phyloP scores from a whole-genome alignment of 1,140 invertebrate genomes.

The Drosophila navojoa region DNA sequence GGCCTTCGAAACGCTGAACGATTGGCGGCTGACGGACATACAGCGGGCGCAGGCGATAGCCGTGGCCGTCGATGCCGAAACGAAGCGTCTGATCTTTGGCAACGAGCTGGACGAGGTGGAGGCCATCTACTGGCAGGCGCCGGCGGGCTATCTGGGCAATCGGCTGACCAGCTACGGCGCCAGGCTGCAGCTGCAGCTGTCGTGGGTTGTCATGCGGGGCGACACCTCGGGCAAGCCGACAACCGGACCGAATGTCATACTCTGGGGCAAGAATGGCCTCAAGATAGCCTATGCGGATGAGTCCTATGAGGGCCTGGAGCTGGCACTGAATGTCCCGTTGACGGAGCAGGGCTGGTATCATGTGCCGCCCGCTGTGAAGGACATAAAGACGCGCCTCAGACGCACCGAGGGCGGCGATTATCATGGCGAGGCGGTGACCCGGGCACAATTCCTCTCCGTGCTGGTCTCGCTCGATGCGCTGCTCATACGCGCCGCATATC shows the following conservation, averaged over 20 bases:
- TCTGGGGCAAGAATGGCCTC: constrained; percentile 90
- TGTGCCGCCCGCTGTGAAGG: constrained; percentile 86
- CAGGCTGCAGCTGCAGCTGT: constrained; percentile 89
- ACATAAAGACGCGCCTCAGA: constrained; percentile 85
- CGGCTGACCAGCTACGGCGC: constrained; percentile 91
- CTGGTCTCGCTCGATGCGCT: constrained; percentile 92
- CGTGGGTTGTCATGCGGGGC: constrained; percentile 94
- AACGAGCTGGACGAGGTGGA: constrained; percentile 89
- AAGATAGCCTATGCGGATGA: constrained; percentile 89
- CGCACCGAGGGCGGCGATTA: constrained; percentile 85
- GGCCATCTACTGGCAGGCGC: constrained; percentile 95
- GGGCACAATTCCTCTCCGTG: constrained; percentile 92
- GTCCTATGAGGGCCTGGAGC: constrained; percentile 82
- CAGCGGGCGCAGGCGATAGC: constrained; percentile 84
- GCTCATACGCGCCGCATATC: constrained; percentile 95
- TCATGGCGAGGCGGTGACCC: constrained; percentile 87
- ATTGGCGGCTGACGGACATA: constrained; percentile 88
- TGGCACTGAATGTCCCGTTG: constrained; percentile 87
- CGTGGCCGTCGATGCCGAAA: constrained; percentile 85
- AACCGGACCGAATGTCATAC: constrained; percentile 92
- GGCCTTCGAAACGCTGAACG: constrained; percentile 86
- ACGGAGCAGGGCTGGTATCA: constrained; percentile 91
- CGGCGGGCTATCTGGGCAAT: constrained; percentile 89
- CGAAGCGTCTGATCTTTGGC: constrained; percentile 86
- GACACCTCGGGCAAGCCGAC: constrained; percentile 94